Base-by-base conservation (phyloP, 1,140 invertebrate genomes). In the Tetranychus urticae region DNA sequence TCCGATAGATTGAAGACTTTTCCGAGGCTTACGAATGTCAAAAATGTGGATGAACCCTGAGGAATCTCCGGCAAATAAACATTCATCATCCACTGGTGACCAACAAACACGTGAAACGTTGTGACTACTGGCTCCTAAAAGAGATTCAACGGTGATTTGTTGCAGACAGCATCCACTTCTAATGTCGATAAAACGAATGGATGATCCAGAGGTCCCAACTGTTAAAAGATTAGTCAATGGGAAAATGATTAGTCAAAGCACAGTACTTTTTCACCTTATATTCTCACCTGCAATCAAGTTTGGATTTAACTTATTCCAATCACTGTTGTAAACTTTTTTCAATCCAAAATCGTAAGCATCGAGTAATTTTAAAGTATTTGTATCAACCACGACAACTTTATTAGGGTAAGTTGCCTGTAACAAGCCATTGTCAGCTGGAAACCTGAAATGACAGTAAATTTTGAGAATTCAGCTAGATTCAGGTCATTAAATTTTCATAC, bases 181-280 rank as follows among this genome's bases (percentile, higher is more conserved):
- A 8, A 61, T 56, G n/a, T 61, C 60, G 31, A 61, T 56, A 39
- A 61, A 54, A 34, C 60, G 48, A 36, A 61, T 61, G 36, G 50
- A 33, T 23, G 60, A 61, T 42, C 14, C 6, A 3, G 60, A 61
- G 34, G 35, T 54, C 36, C 45, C 59, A 52, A 60, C 59, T 58
- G 33, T 14, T 12, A 23, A 23, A 12, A 56, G 33, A 56, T 14
- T 10, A 33, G 14, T n/a, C 7, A 55, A 10, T n/a, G 52, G 33
- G 23, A n/a, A 55, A 33, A 55, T 33, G 23, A 55, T 23, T 23
- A 23, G 23, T 23, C 23, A 23, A 23, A 23, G 23, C 23, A 23
- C 23, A 23, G 23, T 23, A 23, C n/a, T 23, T n/a, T 23, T 5
- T 14, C 14, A 42, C 5, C 10, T 42, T 10, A 56, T 1, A 5